phyloP scores from a whole-genome alignment of 2,888 invertebrate species.

The Entomobrya proxima region DNA sequence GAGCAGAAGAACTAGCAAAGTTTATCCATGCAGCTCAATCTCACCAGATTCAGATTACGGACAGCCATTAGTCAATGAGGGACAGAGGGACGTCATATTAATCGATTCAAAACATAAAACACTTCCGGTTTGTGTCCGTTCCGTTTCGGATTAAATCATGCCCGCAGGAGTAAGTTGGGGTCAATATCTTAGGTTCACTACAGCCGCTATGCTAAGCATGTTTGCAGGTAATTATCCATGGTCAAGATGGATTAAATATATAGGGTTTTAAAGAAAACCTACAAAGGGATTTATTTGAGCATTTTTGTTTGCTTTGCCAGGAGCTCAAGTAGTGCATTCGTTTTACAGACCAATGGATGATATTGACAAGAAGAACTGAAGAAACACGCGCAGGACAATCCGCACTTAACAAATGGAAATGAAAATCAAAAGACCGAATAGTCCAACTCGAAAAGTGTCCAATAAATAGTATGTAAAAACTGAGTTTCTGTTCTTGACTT shows the following conservation, averaged over 20 bases:
- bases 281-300: too few relatives aligned
- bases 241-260: neutral
- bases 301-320: neutral
- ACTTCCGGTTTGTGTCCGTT: neutral
- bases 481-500: too few relatives aligned
- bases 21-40: conserved; percentile 26
- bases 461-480: neutral
- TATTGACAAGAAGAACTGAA: conserved; percentile 81
- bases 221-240: conserved; percentile 81
- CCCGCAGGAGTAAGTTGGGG: conserved; percentile 87
- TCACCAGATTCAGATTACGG: neutral
- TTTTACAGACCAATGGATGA: conserved; percentile 87
- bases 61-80: conserved; percentile 7
- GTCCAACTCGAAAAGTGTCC: neutral
- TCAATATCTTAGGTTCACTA: conserved; percentile 83
- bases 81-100: too few relatives aligned
- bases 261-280: neutral
- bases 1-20: conserved; percentile 83
- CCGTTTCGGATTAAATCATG: conserved; percentile 80
- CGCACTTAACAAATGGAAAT: neutral
- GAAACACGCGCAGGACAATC: conserved; percentile 75
- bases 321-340: conserved; percentile 81
- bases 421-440: neutral
- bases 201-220: conserved; percentile 84
- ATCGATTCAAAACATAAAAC: too few relatives aligned